These are phyloP conservation scores for Eciton burchellii DNA, from an alignment of 1,140 invertebrate genomes.

Conservation along the genomic window DNA sequence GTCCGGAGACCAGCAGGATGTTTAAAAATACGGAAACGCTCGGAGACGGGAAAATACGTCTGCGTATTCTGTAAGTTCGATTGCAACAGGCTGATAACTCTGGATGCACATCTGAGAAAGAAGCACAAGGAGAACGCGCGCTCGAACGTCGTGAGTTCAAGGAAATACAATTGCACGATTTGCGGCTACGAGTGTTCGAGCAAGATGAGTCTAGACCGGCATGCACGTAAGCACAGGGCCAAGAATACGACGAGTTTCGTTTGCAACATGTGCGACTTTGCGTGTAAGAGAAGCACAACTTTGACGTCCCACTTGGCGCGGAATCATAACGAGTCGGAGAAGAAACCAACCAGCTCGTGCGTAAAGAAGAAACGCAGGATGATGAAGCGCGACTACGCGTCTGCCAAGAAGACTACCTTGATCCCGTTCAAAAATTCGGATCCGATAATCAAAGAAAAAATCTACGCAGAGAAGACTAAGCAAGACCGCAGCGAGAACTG, in stretches of 20 bases:
- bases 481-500: too few species aligned
- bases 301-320: constrained; percentile 63
- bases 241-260: constrained; percentile 18
- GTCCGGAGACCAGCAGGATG: background rate
- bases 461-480: background rate
- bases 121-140: constrained; percentile 10
- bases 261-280: constrained; percentile 65
- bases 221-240: constrained; percentile 26
- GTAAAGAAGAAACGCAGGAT: constrained; percentile 14
- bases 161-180: background rate
- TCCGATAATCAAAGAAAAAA: constrained; percentile 25
- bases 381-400: background rate
- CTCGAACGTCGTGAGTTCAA: background rate
- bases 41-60: constrained; percentile 24
- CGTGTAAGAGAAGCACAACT: constrained; percentile 61
- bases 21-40: background rate
- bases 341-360: background rate
- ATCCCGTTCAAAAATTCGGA: background rate
- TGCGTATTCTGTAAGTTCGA: constrained; percentile 61
- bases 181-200: constrained; percentile 14
- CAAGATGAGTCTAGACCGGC: constrained; percentile 4
- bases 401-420: background rate
- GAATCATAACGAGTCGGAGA: constrained; percentile 37
- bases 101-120: constrained; percentile 45
- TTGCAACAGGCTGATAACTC: constrained; percentile 15